Conservation (phyloP, 1,140 invertebrate species). For the Adoxophyes honmai region DNA sequence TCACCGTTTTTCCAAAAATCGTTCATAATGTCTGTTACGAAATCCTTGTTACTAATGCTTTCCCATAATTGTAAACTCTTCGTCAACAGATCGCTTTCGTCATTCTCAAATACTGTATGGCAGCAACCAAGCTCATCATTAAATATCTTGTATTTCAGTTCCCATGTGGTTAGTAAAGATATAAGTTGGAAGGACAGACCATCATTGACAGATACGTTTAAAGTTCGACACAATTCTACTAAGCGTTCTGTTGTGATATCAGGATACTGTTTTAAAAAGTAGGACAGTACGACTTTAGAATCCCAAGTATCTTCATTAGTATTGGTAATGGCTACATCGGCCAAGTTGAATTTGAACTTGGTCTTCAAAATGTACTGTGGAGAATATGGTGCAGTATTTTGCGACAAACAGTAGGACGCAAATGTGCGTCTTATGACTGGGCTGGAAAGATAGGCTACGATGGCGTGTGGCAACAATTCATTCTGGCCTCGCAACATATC, state of each 20-base stretch:
- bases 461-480: slow-evolving; percentile 43
- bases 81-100: slow-evolving; percentile 41
- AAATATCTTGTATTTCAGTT: slow-evolving; percentile 59
- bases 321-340: slow-evolving; percentile 58
- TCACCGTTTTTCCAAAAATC: slow-evolving; percentile 74
- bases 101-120: slow-evolving; percentile 42
- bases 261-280: slow-evolving; percentile 55
- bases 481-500: slow-evolving; percentile 51
- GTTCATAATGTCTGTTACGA: slow-evolving; percentile 58
- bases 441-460: slow-evolving; percentile 44
- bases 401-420: slow-evolving; percentile 36
- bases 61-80: slow-evolving; percentile 63
- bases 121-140: slow-evolving; percentile 50
- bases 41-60: slow-evolving; percentile 61
- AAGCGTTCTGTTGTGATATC: slow-evolving; percentile 46
- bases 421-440: slow-evolving; percentile 47
- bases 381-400: slow-evolving; percentile 43
- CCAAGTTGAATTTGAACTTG: slow-evolving; percentile 65
- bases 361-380: slow-evolving; percentile 58
- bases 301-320: slow-evolving; percentile 67
- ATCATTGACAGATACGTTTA: slow-evolving; percentile 59
- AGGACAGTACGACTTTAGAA: slow-evolving; percentile 60
- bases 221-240: slow-evolving; percentile 58
- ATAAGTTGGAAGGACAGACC: slow-evolving; percentile 68
- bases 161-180: slow-evolving; percentile 64